Base-by-base conservation (phyloP, 2,113 vertebrate species). In the Ranitomeya variabilis region DNA sequence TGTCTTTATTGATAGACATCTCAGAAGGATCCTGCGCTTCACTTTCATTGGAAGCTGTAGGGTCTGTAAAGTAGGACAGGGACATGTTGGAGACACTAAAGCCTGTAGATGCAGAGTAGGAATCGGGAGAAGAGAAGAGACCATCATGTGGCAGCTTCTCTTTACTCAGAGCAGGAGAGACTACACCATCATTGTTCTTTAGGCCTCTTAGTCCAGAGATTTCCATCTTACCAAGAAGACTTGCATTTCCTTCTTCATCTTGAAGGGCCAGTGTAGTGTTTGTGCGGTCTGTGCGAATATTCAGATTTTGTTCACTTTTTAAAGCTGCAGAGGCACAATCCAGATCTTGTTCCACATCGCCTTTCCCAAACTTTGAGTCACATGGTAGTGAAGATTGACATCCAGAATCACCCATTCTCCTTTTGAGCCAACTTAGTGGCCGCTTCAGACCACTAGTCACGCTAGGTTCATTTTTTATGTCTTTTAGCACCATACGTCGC, bases 401-500 rank as follows among this genome's bases (percentile, higher is more conserved):
- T 9, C 7, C 59, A 64, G 73, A 51, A 7, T 86, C 74, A 23
- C 37, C 54, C 21, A 66, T 26, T n/a, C n/a, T 19, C 31, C 73
- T 77, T 77, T 86, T 86, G 18, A 19, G 13, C 6, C 19, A 31
- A 54, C 23, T 7, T 14, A 16, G 14, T 1, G 80, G 14, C 15
- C 10, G 26, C 3, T 83, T 31, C 11, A 64, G 18, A 19, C 73
- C 85, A 64, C 26, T 64, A 9, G 13, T 60, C 37, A 54, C 19
- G 18, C 7, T 13, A 2, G 37, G 85, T 0, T 66, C 57, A 66
- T 79, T 86, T 19, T n/a, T 86, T 31, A 77, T 64, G 10, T 86
- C 85, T n/a, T 86, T 86, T 4, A 86, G 59, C 8, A 18, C 85
- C 45, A 23, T 23, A 62, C 74, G 54, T 18, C 18, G 83, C 67